Evolutionary conservation across 1,140 invertebrate genomes (phyloP).

Genomic region (Dufourea novaeangliae): DNA sequence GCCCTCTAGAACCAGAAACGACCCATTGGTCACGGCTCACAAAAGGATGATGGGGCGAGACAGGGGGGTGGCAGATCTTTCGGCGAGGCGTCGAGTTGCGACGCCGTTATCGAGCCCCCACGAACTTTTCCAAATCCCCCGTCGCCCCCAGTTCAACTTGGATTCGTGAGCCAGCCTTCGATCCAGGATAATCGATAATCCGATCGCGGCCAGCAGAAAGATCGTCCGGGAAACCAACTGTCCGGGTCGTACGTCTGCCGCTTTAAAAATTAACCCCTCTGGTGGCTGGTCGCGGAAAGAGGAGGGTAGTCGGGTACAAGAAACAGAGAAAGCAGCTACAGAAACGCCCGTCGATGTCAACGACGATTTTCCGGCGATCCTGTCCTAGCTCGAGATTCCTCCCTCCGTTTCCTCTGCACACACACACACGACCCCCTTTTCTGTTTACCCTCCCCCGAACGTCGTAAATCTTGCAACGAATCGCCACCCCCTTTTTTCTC

Average conservation of each 20-base stretch:
- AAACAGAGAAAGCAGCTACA: slow-evolving; percentile 38
- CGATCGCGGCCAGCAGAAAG: slow-evolving; percentile 3
- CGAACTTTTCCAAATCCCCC: slow-evolving; percentile 13
- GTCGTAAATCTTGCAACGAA: slow-evolving; percentile 68
- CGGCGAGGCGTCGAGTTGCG: background rate
- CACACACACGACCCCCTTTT: background rate
- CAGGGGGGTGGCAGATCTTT: no score
- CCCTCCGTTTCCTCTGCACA: background rate
- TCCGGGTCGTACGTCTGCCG: slow-evolving; percentile 30
- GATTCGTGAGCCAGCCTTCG: background rate
- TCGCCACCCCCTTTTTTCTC: slow-evolving; percentile 36
- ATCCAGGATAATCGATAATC: slow-evolving; percentile 48
- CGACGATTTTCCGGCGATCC: slow-evolving; percentile 61
- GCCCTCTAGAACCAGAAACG: background rate
- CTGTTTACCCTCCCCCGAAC: slow-evolving; percentile 36
- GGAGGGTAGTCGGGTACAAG: background rate
- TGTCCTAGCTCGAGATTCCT: slow-evolving; percentile 28
- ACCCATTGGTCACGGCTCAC: background rate
- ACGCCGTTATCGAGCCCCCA: slow-evolving; percentile 7
- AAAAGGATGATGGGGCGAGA: no score
- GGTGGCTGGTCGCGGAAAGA: slow-evolving; percentile 12
- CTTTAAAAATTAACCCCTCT: slow-evolving; percentile 62
- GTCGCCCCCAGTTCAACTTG: background rate
- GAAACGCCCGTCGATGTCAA: slow-evolving; percentile 51
- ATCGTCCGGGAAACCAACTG: slow-evolving; percentile 8